These are phyloP conservation scores for Theropithecus gelada DNA, from an alignment of 2,113 vertebrate genomes.

Conservation along the genomic window DNA sequence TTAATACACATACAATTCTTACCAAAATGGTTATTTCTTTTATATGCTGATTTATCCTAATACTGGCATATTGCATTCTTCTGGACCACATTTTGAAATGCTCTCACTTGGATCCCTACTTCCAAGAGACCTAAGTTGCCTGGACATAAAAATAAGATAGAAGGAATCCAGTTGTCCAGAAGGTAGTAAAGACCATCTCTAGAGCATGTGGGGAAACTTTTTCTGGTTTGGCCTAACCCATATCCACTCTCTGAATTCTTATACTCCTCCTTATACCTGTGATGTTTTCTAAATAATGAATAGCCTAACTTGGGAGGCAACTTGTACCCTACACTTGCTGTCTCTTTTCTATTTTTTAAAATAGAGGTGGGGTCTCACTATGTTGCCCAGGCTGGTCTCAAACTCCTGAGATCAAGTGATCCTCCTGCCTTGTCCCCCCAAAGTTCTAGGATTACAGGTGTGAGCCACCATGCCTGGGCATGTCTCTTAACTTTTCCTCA, in stretches of 20 bases:
- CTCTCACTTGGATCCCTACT: background rate
- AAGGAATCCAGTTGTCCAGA: background rate
- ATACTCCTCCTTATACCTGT: background rate
- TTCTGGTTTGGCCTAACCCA: background rate
- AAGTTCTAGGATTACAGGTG: too few species aligned
- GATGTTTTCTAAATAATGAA: background rate
- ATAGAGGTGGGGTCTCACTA: too few species aligned
- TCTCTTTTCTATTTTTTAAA: background rate
- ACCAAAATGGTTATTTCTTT: background rate
- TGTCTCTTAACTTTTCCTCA: background rate
- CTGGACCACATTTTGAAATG: background rate
- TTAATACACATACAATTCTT: background rate
- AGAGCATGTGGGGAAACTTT: background rate
- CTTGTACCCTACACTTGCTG: background rate
- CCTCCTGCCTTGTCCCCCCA: too few species aligned
- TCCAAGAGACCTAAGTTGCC: background rate
- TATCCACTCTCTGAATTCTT: background rate
- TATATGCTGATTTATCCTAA: background rate
- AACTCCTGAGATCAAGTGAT: too few species aligned
- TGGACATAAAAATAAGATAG: background rate
- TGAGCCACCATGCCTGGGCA: too few species aligned
- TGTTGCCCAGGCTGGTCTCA: too few species aligned
- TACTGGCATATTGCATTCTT: background rate
- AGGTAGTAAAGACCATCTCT: background rate
- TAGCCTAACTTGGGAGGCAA: background rate